Base-by-base conservation (phyloP, 1,140 invertebrate genomes). In the Parasteatoda tepidariorum region DNA sequence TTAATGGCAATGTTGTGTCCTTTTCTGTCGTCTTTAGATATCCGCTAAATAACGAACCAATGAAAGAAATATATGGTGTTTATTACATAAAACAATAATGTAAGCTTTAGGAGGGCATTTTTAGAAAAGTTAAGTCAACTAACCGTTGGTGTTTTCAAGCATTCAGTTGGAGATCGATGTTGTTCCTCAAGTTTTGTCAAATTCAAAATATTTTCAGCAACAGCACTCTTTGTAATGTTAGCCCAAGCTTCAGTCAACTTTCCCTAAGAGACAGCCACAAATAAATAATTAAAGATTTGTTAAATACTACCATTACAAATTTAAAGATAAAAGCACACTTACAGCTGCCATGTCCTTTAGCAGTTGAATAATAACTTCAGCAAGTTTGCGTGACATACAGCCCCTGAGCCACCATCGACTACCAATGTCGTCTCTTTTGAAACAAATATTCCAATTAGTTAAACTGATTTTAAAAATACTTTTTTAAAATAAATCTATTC, bases 331-430 rank as follows among this genome's bases (percentile, higher is more conserved):
- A 54, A 55, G 18, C 59, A 70, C 30, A 86, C 92, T 92, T 91
- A 97, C 96, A 86, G 94, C 92, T 22, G 95, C 93, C 95, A 99
- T 96, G 88, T 99, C 97, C 84, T 94, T 93, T 0, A 99, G 91
- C 2, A 99, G 91, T 68, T 92, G 92, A 31, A 97, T 95, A 33
- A 98, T 96, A 62, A 94, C 93, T 89, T 96, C 94, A 4, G 96
- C 95, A 64, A 97, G 92, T 88, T 95, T 95, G 81, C 93, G 91
- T 7, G 93, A 92, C 85, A 96, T 95, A 62, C 92, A 91, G 0
- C 97, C 96, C 84, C 94, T 91, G 83, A 98, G 90, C 92, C 95
- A 98, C 96, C 96, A 98, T 62, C 92, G 87, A n/a, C 89, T 79
- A 22, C 91, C 91, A 61, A 92, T 89, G 70, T 88, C 81, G 15